Evolutionary conservation across 37 sponge, comb jelly and placozoan species (phyloP).

Genomic region (Ianthella basta): DNA sequence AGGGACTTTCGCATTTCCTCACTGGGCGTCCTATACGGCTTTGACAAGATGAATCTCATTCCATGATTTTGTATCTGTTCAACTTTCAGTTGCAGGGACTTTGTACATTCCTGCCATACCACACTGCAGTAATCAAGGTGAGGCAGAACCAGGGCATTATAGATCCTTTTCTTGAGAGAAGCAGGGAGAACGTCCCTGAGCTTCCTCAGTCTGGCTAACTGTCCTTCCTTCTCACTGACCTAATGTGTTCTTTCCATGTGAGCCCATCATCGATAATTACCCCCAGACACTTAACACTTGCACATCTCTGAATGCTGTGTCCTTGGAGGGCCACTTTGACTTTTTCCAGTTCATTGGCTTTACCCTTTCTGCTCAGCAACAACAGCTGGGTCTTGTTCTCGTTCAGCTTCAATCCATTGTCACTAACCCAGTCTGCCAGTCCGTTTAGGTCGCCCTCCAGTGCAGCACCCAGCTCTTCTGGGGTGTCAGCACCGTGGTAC

Average conservation of each 20-base stretch:
- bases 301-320: not conserved
- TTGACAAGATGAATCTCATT: slow-evolving; percentile 9
- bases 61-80: slow-evolving; percentile 27
- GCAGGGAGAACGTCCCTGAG: not conserved
- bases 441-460: not conserved
- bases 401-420: not conserved
- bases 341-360: too few relatives aligned
- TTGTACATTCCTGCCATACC: slow-evolving; percentile 29
- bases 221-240: slow-evolving; percentile 13
- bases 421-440: not conserved
- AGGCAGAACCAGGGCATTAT: slow-evolving; percentile 12
- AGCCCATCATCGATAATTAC: slow-evolving; percentile 19
- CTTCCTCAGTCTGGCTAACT: not conserved
- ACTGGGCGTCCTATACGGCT: slow-evolving; percentile 1
- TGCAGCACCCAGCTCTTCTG: not conserved
- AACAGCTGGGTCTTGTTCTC: not conserved
- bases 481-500: not conserved
- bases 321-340: not conserved
- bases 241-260: slow-evolving; percentile 23
- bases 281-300: slow-evolving; percentile 6
- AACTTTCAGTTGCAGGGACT: not conserved
- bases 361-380: not conserved
- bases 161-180: not conserved
- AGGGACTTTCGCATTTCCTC: not conserved
- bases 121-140: slow-evolving; percentile 34